Base-by-base conservation (phyloP, 2,888 invertebrate species). In the Linyphia triangularis region DNA sequence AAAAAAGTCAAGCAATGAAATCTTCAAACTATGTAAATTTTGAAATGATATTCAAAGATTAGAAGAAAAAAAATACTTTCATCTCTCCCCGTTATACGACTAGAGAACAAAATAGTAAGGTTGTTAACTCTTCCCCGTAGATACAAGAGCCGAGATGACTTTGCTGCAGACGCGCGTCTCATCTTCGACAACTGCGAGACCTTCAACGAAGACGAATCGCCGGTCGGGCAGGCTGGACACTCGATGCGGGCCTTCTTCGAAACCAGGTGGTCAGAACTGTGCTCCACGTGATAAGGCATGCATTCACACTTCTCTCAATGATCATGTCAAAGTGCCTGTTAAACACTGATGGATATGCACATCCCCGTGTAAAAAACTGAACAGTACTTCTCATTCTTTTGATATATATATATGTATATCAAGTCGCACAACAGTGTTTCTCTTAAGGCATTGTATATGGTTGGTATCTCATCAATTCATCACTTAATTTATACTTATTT, bases 171-270 rank as follows among this genome's bases (percentile, higher is more conserved):
- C 94, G 96, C 98, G 24, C 95, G 97, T 9, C 96, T 98, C 91
- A 98, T 99, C 92, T 99, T 99, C 94, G 96, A 97, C 93, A 99
- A 99, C 94, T 99, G 99, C 93, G 98, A 98, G 93, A 96, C 97
- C 81, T 99, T 99, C 94, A 99, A 99, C 93, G 99, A 99, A 93
- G 99, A 99, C 93, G 98, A 99, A 93, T 98, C 98, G 91, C 98
- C 98, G 0, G 98, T 99, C 63, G 99, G 99, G 1, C 96, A 97
- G 92, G 98, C 99, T 16, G 99, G 99, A 0, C 98, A 98, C 93
- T 95, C 95, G 92, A 96, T 99, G 96, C 94, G 98, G 33, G 96
- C 96, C 93, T 98, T 97, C 94, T 99, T 99, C 93, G 97, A 98
- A 93, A 95, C 95, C 85, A 95, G 96, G 82, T 98, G 98, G 98